Evolutionary conservation across 2,888 invertebrate genomes (phyloP).

Genomic region (Hecatera dysodea): DNA sequence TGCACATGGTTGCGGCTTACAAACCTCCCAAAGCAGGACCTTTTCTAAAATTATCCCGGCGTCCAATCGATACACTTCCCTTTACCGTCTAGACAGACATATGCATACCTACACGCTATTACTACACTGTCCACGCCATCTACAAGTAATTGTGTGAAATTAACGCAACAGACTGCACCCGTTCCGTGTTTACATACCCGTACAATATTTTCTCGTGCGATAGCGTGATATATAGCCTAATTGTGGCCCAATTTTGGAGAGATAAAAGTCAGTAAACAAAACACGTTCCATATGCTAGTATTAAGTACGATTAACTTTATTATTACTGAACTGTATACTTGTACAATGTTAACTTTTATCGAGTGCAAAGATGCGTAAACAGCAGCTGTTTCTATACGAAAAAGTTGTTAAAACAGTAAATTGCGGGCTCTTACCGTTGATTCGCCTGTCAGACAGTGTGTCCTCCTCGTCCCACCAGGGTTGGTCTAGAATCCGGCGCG

Average conservation of each 20-base stretch:
- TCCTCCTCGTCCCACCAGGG: constrained; percentile 89
- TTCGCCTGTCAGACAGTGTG: constrained; percentile 83
- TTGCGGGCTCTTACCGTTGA: constrained; percentile 80
- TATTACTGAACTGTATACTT: constrained; percentile 24
- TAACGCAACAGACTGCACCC: constrained; percentile 27
- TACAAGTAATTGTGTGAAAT: constrained; percentile 30
- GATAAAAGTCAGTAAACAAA: constrained; percentile 60
- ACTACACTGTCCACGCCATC: constrained; percentile 38
- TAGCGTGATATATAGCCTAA: constrained; percentile 48
- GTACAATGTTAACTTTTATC: constrained; percentile 9
- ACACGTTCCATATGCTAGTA: constrained; percentile 3
- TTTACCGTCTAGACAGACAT: constrained; percentile 81
- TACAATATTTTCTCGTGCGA: constrained; percentile 42
- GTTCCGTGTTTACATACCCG: constrained; percentile 41
- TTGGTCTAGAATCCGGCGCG: constrained; percentile 79
- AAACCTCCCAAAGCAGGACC: constrained; percentile 55
- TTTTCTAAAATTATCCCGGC: constrained; percentile 82
- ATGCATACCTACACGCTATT: constrained; percentile 67
- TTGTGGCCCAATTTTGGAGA: constrained; percentile 47
- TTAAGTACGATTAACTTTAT: constrained; percentile 30
- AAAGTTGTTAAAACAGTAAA: constrained; percentile 22
- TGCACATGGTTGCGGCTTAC: constrained; percentile 44
- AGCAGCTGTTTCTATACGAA: constrained; percentile 22
- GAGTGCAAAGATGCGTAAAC: constrained; percentile 13
- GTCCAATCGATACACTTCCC: constrained; percentile 80